Base-by-base conservation (phyloP, 2,888 invertebrate species). In the Notodonta dromedarius region DNA sequence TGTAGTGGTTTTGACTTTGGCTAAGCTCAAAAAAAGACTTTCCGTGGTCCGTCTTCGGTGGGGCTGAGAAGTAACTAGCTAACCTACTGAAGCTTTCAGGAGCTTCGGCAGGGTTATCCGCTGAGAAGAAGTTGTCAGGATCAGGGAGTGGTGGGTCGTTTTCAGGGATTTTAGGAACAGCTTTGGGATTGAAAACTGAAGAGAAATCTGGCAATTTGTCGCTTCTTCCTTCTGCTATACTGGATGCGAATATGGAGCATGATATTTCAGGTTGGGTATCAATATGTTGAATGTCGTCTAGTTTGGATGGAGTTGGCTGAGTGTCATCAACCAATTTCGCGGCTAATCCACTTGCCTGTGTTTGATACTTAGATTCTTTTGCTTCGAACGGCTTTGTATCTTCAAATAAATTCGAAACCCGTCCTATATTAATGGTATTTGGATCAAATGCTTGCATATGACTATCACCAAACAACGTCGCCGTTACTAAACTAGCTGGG, bases 21-120 rank as follows among this genome's bases (percentile, higher is more conserved):
- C 93, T 93, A 60, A 93, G 82, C 73, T 93, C 93, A 92, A 93
- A 93, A 93, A 93, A 93, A 90, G 93, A 88, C 71, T 93, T 93
- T 16, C 88, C 79, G 51, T 83, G 87, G 2, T 92, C 91, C 0
- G 87, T 79, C 83, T 90, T 87, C 0, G 90, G 87, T 0, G 92
- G 89, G 2, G 88, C 70, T 8, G 86, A 74, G 59, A 93, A 93
- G 63, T 93, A 93, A 59, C 93, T 93, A 5, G 93, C 93, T 65
- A 93, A 65, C 75, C 92, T 82, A 66, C 83, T 93, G 48, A 84
- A 87, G 44, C 72, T 78, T 56, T 82, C 82, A 0, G 79, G 70
- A 0, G 65, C 69, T 12, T 71, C 69, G 3, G 70, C 54, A 6
- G 76, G 58, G 24, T 68, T 62, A 9, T 74, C 66, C 5, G 71